Evolutionary conservation across 1,140 invertebrate genomes (phyloP).

Genomic region (Procambarus virginalis): DNA sequence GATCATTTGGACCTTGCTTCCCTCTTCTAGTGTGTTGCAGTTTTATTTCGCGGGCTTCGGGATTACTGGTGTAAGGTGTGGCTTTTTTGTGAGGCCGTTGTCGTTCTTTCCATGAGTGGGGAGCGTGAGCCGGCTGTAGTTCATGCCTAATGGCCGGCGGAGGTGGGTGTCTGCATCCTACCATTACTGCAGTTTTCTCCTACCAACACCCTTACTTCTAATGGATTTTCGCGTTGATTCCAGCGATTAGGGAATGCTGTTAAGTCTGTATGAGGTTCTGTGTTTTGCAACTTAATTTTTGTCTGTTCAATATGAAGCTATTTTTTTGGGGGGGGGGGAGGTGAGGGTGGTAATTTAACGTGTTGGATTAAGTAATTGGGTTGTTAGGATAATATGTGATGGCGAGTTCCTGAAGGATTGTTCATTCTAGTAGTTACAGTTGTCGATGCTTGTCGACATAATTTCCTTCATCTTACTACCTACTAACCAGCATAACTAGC

Average conservation of each 20-base stretch:
- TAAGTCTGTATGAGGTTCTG: slow-evolving; percentile 19
- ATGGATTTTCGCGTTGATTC: slow-evolving; percentile 49
- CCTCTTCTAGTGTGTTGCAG: slow-evolving; percentile 37
- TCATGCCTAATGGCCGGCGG: slow-evolving; percentile 48
- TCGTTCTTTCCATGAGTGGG: slow-evolving; percentile 38
- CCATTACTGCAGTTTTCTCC: slow-evolving; percentile 52
- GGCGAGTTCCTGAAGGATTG: too few species aligned
- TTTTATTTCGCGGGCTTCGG: slow-evolving; percentile 44
- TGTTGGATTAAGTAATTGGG: slow-evolving; percentile 47
- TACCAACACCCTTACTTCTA: slow-evolving; percentile 26
- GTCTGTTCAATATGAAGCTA: too few species aligned
- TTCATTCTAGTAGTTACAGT: too few species aligned
- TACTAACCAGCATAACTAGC: too few species aligned
- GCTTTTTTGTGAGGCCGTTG: background rate
- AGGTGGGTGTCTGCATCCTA: slow-evolving; percentile 29
- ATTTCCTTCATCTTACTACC: too few species aligned
- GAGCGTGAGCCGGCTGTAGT: slow-evolving; percentile 23
- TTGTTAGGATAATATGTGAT: too few species aligned
- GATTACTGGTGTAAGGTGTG: slow-evolving; percentile 8
- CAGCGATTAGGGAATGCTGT: slow-evolving; percentile 44
- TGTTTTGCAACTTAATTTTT: too few species aligned
- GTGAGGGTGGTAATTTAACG: slow-evolving; percentile 52
- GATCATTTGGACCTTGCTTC: slow-evolving; percentile 50
- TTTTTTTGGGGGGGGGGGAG: too few species aligned
- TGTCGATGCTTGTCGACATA: too few species aligned